phyloP scores from a whole-genome alignment of 2,888 invertebrate species.

The Drosophila nr. perissopoda region DNA sequence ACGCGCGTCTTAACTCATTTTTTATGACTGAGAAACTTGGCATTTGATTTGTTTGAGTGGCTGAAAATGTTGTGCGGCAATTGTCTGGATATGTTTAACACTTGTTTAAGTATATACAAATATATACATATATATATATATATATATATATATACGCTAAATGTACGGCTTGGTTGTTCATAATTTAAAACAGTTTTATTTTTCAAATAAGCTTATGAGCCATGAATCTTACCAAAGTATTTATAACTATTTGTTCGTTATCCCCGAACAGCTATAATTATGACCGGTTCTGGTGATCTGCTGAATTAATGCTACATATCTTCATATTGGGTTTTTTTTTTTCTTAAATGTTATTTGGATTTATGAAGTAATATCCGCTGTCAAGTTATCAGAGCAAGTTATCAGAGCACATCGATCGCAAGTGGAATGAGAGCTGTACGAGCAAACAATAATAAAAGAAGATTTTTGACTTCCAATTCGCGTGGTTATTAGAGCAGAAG shows the following conservation, averaged over 20 bases:
- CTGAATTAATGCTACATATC: not conserved
- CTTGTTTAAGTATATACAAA: not conserved
- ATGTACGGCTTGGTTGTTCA: constrained; percentile 3
- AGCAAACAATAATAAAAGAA: not conserved
- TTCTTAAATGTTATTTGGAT: not conserved
- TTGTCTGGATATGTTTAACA: constrained; percentile 12
- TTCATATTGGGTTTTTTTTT: not conserved
- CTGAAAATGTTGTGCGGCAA: constrained; percentile 1
- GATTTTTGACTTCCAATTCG: not conserved
- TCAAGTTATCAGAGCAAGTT: not conserved
- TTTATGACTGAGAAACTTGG: constrained; percentile 18
- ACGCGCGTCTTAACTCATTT: constrained; percentile 13
- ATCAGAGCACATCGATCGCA: constrained; percentile 12
- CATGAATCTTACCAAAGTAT: not conserved
- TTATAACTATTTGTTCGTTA: not conserved
- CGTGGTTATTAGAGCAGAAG: constrained; percentile 5
- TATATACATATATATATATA: not conserved
- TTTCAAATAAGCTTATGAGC: not conserved
- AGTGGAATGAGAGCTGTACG: not conserved
- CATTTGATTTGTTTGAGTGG: constrained; percentile 21
- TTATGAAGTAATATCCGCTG: constrained; percentile 1
- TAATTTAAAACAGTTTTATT: not conserved
- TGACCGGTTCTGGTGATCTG: not conserved
- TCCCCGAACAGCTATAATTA: not conserved
- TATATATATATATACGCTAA: not conserved